A percentile compares a stretch with the other conserved stretches of the same genome.
Evolutionary conservation across 2,113 vertebrate genomes (phyloP).

Genomic region (Spheniscus mendiculus): DNA sequence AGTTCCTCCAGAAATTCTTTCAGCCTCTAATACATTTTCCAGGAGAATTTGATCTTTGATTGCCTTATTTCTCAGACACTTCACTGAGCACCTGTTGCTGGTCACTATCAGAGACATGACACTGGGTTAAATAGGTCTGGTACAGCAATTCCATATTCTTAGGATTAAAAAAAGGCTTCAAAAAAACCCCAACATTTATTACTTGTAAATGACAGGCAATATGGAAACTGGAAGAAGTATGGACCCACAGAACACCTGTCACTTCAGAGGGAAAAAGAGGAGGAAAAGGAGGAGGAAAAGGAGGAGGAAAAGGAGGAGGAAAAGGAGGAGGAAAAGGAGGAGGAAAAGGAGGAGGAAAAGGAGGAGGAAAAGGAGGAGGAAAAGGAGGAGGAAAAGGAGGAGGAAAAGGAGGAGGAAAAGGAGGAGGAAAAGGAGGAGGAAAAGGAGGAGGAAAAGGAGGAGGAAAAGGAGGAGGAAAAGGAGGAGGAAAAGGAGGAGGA

Average conservation of each 20-base stretch:
- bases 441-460: too few species aligned
- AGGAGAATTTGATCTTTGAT: neutral
- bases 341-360: too few species aligned
- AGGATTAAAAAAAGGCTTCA: neutral
- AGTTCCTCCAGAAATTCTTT: neutral
- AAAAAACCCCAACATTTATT: neutral
- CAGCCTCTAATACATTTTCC: neutral
- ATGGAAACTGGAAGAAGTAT: neutral
- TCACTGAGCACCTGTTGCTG: neutral
- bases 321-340: too few species aligned
- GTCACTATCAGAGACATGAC: neutral
- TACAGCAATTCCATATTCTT: neutral
- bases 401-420: too few species aligned
- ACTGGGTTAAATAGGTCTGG: neutral
- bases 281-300: too few species aligned
- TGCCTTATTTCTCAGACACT: neutral
- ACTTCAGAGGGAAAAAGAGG: too few species aligned
- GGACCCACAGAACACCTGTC: fast-evolving
- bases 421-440: too few species aligned
- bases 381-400: too few species aligned
- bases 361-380: too few species aligned
- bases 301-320: too few species aligned
- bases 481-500: too few species aligned
- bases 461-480: too few species aligned
- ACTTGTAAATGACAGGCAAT: neutral